Evolutionary conservation across 2,888 invertebrate species (phyloP).

Genomic region (Drosophila flavopinicola): DNA sequence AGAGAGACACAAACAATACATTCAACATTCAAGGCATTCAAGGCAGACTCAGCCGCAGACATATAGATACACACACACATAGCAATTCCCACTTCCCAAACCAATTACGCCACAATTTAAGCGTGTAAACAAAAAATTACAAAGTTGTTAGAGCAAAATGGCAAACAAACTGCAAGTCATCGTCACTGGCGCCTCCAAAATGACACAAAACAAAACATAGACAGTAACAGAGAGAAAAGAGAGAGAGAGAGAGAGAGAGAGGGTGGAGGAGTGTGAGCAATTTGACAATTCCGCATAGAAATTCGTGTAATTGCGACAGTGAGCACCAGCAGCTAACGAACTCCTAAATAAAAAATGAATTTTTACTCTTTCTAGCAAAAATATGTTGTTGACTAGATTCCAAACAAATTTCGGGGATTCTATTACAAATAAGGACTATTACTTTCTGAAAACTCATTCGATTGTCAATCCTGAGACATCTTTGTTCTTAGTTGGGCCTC

Average conservation of each 20-base stretch:
- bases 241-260: slow-evolving; percentile 5
- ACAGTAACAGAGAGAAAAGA: background rate
- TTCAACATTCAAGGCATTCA: slow-evolving; percentile 9
- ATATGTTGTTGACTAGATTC: too few relatives aligned
- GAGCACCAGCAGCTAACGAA: slow-evolving; percentile 17
- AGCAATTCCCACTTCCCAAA: slow-evolving; percentile 79
- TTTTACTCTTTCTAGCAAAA: background rate
- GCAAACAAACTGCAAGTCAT: slow-evolving; percentile 73
- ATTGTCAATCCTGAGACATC: too few relatives aligned
- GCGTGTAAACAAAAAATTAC: slow-evolving; percentile 81
- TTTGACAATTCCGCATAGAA: slow-evolving; percentile 44
- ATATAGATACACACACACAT: slow-evolving; percentile 39
- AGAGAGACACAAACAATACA: slow-evolving; percentile 11
- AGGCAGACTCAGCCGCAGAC: slow-evolving; percentile 11
- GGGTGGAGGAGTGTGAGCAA: slow-evolving; percentile 21
- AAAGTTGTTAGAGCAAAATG: slow-evolving; percentile 75
- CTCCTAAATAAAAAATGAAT: background rate
- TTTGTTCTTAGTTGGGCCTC: too few relatives aligned
- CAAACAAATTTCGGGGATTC: too few relatives aligned
- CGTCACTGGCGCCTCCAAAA: slow-evolving; percentile 46
- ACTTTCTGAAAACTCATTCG: too few relatives aligned
- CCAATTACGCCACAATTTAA: slow-evolving; percentile 78
- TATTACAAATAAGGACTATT: too few relatives aligned
- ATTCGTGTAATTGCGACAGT: slow-evolving; percentile 50
- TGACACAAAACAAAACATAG: slow-evolving; percentile 25